phyloP scores from a whole-genome alignment of 1,140 invertebrate species.

The Eriocheir sinensis region DNA sequence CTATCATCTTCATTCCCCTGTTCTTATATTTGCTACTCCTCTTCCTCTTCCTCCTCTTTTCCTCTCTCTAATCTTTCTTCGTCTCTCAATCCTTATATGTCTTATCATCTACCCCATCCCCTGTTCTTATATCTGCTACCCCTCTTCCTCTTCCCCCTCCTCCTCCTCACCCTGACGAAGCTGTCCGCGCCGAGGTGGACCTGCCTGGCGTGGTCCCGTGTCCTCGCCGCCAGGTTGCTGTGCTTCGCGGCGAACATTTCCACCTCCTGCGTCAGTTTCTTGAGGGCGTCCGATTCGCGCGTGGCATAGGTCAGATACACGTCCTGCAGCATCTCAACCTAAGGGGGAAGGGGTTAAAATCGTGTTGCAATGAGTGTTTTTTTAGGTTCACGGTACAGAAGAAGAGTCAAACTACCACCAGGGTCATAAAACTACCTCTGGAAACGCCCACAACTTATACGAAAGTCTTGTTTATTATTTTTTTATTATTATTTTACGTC shows the following conservation, averaged over 20 bases:
- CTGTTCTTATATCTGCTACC: no score
- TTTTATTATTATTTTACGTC: no score
- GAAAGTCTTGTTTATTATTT: no score
- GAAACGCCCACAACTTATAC: no score
- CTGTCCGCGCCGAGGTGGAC: conserved; percentile 73
- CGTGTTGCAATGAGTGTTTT: no score
- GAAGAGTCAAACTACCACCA: no score
- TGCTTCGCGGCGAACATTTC: conserved; percentile 77
- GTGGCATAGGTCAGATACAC: conserved; percentile 77
- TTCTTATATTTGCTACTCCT: neutral
- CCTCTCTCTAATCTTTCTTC: neutral
- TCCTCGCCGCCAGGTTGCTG: conserved; percentile 74
- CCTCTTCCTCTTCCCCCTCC: neutral
- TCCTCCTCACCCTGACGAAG: conserved; percentile 76
- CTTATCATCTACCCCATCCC: no score
- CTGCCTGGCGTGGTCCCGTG: conserved; percentile 74
- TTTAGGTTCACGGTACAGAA: no score
- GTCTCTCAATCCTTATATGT: no score
- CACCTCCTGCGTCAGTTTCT: conserved; percentile 75
- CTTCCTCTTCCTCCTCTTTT: neutral
- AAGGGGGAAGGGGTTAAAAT: neutral
- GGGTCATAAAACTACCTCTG: no score
- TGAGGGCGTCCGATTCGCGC: conserved; percentile 73
- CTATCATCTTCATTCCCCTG: neutral
- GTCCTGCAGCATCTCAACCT: conserved; percentile 79